Conservation (phyloP, 2,113 vertebrate genomes). For the Talpa occidentalis region DNA sequence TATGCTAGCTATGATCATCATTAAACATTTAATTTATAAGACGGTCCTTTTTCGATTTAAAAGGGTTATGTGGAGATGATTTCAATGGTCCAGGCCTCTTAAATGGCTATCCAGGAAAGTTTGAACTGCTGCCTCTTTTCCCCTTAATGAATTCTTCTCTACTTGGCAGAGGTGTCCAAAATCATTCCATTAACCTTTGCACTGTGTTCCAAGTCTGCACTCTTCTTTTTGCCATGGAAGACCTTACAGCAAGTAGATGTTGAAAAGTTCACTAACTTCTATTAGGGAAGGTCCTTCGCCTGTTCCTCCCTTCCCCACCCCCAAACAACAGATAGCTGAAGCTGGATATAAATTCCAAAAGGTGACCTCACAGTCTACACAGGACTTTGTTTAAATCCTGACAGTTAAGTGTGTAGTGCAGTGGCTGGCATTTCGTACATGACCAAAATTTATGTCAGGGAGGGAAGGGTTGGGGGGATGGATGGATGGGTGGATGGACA, state of each 20-base stretch:
- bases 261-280: background rate
- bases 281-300: background rate
- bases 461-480: too few species aligned
- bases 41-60: slow-evolving; percentile 55
- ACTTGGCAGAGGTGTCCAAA: background rate
- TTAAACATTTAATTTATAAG: slow-evolving; percentile 71
- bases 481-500: too few species aligned
- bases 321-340: background rate
- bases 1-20: slow-evolving; percentile 42
- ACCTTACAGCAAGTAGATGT: background rate
- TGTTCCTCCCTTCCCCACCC: background rate
- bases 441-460: background rate
- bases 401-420: background rate
- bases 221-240: background rate
- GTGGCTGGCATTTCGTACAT: background rate
- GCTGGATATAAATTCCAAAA: background rate
- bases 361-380: background rate
- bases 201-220: background rate
- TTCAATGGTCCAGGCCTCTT: background rate
- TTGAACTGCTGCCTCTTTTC: slow-evolving; percentile 12
- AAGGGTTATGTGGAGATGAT: slow-evolving; percentile 51
- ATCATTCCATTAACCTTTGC: slow-evolving; percentile 14
- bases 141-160: slow-evolving; percentile 29
- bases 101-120: background rate
- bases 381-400: background rate